These are phyloP conservation scores for Hiodon alosoides DNA, from an alignment of 2,113 vertebrate species.

Conservation along the genomic window DNA sequence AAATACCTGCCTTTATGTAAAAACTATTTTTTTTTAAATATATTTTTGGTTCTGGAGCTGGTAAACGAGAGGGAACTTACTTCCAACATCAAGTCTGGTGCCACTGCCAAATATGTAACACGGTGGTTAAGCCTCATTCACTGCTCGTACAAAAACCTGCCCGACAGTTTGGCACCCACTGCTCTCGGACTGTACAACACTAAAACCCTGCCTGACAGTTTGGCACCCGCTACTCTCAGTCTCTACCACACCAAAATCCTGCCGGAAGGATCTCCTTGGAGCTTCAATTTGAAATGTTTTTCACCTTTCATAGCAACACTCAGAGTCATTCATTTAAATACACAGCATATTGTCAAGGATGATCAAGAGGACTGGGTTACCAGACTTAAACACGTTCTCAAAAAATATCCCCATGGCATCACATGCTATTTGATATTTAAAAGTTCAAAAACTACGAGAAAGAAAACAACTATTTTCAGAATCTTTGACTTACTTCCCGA, in stretches of 20 bases:
- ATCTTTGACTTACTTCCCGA: too few relatives aligned
- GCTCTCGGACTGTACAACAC: not conserved
- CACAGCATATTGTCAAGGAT: too few relatives aligned
- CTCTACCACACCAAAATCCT: too few relatives aligned
- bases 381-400: too few relatives aligned
- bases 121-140: constrained; percentile 3
- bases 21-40: not conserved
- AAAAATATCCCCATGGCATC: too few relatives aligned
- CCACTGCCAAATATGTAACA: constrained; percentile 14
- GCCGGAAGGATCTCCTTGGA: not conserved
- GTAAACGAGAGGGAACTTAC: constrained; percentile 16
- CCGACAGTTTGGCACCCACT: not conserved
- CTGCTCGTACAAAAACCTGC: constrained; percentile 16
- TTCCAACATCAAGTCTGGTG: constrained; percentile 15
- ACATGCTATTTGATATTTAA: too few relatives aligned
- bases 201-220: not conserved
- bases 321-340: too few relatives aligned
- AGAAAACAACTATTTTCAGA: too few relatives aligned
- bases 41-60: not conserved
- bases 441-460: too few relatives aligned
- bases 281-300: not conserved
- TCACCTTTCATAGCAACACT: not conserved
- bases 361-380: too few relatives aligned
- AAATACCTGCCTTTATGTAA: too few relatives aligned
- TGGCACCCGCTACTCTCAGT: too few relatives aligned